Conservation (phyloP, 2,888 invertebrate species). For the Alloscopus bannaensis region DNA sequence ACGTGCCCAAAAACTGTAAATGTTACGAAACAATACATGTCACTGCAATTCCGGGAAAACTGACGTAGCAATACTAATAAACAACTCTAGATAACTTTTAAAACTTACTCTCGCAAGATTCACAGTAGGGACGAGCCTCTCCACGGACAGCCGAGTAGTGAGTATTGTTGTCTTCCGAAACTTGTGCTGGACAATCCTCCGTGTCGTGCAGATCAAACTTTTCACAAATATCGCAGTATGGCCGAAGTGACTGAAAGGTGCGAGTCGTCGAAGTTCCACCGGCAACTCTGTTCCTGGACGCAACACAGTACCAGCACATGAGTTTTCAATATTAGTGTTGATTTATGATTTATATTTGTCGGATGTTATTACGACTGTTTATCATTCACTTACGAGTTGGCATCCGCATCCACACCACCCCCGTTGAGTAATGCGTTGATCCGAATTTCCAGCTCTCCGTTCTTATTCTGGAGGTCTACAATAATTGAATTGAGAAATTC, state of each 20-base stretch:
- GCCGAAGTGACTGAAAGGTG: conserved; percentile 81
- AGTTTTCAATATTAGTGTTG: too few species aligned
- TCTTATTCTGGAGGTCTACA: conserved; percentile 95
- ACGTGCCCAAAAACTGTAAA: conserved; percentile 91
- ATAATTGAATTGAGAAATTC: conserved; percentile 97
- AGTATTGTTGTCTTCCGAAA: conserved; percentile 78
- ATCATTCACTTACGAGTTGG: conserved; percentile 60
- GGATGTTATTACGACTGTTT: too few species aligned
- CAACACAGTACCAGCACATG: neutral
- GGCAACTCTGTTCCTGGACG: conserved; percentile 48
- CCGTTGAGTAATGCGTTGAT: conserved; percentile 78
- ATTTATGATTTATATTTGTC: too few species aligned
- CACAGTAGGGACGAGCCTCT: conserved; percentile 87
- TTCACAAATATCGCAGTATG: conserved; percentile 99
- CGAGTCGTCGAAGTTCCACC: conserved; percentile 5
- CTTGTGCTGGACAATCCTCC: conserved; percentile 95
- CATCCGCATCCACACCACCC: conserved; percentile 40
- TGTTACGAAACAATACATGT: neutral
- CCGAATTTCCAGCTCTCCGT: conserved; percentile 86
- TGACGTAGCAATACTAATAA: neutral
- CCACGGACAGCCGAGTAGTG: conserved; percentile 76
- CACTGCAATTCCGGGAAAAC: neutral
- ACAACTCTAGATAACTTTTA: neutral
- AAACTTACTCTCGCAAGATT: conserved; percentile 89
- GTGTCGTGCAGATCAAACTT: conserved; percentile 97